Base-by-base conservation (phyloP, 1,140 invertebrate genomes). In the Drosophila yakuba region DNA sequence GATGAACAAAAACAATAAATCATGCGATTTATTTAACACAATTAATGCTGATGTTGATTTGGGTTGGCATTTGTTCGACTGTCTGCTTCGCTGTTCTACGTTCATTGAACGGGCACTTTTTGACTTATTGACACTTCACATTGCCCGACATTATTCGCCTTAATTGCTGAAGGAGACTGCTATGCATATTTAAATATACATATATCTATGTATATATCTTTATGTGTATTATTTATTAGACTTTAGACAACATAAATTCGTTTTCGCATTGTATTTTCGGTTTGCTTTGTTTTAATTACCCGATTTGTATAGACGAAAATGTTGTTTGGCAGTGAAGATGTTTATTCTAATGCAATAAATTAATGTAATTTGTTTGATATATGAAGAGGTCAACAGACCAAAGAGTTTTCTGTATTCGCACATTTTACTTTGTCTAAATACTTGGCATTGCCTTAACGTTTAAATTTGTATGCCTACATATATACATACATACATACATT, bases 111-210 rank as follows among this genome's bases (percentile, higher is more conserved):
- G 41, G 15, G n/a, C 39, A 63, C 38, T 69, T 55, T 62, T 45
- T 82, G 79, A 82, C 74, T 69, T 78, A 81, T 82, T 83, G 79
- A 82, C 74, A 62, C 68, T 62, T 63, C 44, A 66, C 78, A 71
- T 81, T 74, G 47, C 25, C 52, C 51, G 52, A 72, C 63, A 43
- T 80, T 68, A 43, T 80, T 68, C 44, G 50, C 20, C 50, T 80
- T 78, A 83, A 82, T 82, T 81, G 79, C 75, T 47, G 14, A 57
- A 48, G 55, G 8, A 80, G 73, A 81, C 73, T 63, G 47, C 38
- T 7, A 38, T 15, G 41, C 43, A 4, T 1, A 62, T 23, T 11
- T 12, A 8, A 14, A 11, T 12, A 25, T 5, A 3, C 3, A 4
- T 25, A 25, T 25, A 25, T 4, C 2, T 39, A 15, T 36, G 41